A percentile compares a stretch with the other conserved stretches of the same genome.
Conservation (phyloP, 2,113 vertebrate species). For the Salvelinus alpinus region DNA sequence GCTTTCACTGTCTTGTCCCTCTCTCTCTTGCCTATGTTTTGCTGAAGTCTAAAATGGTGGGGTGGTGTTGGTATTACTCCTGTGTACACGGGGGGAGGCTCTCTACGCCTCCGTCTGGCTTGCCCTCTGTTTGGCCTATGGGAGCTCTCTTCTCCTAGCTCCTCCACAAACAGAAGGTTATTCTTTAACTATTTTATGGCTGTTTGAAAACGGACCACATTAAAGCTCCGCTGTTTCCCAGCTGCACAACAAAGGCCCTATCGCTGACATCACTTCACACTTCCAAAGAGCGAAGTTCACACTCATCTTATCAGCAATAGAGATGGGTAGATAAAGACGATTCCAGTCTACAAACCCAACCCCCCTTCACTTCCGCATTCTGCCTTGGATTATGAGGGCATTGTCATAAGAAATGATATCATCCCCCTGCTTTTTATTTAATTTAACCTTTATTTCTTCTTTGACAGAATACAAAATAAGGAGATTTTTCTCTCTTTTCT, state of each 20-base stretch:
- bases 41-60: constrained; percentile 55
- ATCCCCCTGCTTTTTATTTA: constrained; percentile 20
- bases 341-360: constrained; percentile 23
- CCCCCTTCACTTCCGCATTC: background rate
- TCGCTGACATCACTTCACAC: constrained; percentile 78
- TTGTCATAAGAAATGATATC: constrained; percentile 61
- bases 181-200: constrained; percentile 77
- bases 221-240: constrained; percentile 67
- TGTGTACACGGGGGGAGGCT: constrained; percentile 51
- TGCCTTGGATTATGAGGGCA: constrained; percentile 50
- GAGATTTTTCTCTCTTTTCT: constrained; percentile 10
- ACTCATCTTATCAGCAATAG: constrained; percentile 58
- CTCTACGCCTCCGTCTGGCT: constrained; percentile 30
- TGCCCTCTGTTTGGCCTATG: constrained; percentile 29
- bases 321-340: constrained; percentile 55
- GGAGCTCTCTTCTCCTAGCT: constrained; percentile 10
- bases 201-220: constrained; percentile 58
- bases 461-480: background rate
- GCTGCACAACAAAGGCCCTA: constrained; percentile 54
- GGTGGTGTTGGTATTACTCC: constrained; percentile 44
- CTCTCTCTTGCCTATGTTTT: constrained; percentile 42
- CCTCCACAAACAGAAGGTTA: constrained; percentile 59
- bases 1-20: background rate
- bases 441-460: constrained; percentile 9
- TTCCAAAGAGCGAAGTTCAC: constrained; percentile 70